Percentiles rank a stretch among this genome's conserved stretches.
phyloP scores from a whole-genome alignment of 2,797 vertebrate genomes.

The Rhinella marina region DNA sequence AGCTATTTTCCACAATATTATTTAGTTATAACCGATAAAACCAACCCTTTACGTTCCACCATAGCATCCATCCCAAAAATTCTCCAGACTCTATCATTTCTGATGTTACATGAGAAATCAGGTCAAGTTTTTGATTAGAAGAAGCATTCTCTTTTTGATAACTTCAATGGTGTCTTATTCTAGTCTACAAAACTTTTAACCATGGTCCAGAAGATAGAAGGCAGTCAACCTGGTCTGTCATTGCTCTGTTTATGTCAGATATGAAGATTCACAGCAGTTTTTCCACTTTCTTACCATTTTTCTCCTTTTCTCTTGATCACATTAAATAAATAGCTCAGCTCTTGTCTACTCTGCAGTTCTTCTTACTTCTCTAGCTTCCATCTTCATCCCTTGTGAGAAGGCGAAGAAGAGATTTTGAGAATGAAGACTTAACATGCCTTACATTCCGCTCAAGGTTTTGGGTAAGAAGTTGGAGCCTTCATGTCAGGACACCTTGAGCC shows the following conservation, averaged over 20 bases:
- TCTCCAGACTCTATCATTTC: not conserved
- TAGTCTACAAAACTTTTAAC: not conserved
- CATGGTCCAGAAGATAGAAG: not conserved
- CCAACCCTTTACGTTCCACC: not conserved
- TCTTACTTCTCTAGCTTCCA: not conserved
- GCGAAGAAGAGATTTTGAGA: not conserved
- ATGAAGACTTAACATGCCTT: not conserved
- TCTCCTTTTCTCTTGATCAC: no score
- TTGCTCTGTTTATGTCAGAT: not conserved
- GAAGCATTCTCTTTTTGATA: not conserved
- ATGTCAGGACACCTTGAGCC: not conserved
- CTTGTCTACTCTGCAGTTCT: not conserved
- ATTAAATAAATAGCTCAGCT: not conserved
- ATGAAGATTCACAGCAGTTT: not conserved
- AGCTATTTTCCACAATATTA: slow-evolving; percentile 4
- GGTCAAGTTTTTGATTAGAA: not conserved
- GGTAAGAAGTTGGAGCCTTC: not conserved
- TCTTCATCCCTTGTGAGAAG: not conserved
- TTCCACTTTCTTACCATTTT: no score
- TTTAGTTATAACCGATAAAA: not conserved
- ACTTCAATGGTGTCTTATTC: not conserved
- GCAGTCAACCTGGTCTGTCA: no score
- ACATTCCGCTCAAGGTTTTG: not conserved
- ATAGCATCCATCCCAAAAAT: not conserved
- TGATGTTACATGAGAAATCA: not conserved